Percentiles rank a stretch among this genome's conserved stretches.
Evolutionary conservation across 2,113 vertebrate genomes (phyloP).

Genomic region (Thalassarche chlororhynchos): DNA sequence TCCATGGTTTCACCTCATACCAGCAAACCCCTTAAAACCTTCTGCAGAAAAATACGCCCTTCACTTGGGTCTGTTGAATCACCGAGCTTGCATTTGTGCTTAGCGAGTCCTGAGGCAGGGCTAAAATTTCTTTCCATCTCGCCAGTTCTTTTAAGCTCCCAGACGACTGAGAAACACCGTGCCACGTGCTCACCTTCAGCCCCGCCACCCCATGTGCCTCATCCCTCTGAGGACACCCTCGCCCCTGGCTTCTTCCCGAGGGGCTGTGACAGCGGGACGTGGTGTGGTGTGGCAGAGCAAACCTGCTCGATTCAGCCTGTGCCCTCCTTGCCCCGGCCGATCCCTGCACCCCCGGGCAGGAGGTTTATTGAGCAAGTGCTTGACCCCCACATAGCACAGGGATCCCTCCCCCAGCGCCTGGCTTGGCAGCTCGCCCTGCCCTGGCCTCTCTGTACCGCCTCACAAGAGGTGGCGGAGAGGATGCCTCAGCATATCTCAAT

Average conservation of each 20-base stretch:
- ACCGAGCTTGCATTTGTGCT: neutral
- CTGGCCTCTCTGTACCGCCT: rapidly evolving
- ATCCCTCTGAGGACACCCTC: neutral
- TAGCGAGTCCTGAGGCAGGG: neutral
- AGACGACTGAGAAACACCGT: rapidly evolving
- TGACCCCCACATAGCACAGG: rapidly evolving
- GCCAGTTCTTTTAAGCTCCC: neutral
- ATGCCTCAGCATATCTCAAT: neutral
- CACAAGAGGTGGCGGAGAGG: neutral
- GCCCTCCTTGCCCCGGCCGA: neutral
- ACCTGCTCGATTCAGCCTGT: rapidly evolving
- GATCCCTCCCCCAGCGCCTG: neutral
- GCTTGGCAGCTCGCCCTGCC: neutral
- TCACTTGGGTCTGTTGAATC: neutral
- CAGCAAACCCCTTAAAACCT: neutral
- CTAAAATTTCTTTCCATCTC: neutral
- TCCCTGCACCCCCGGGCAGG: neutral
- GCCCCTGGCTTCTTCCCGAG: rapidly evolving
- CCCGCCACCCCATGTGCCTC: rapidly evolving
- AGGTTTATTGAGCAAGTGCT: neutral
- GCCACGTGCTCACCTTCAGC: rapidly evolving
- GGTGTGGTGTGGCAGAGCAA: neutral
- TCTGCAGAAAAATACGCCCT: neutral
- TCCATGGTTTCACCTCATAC: neutral
- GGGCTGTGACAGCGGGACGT: rapidly evolving